Conservation (phyloP, 2,888 invertebrate species). For the Harpagoxenus sublaevis region DNA sequence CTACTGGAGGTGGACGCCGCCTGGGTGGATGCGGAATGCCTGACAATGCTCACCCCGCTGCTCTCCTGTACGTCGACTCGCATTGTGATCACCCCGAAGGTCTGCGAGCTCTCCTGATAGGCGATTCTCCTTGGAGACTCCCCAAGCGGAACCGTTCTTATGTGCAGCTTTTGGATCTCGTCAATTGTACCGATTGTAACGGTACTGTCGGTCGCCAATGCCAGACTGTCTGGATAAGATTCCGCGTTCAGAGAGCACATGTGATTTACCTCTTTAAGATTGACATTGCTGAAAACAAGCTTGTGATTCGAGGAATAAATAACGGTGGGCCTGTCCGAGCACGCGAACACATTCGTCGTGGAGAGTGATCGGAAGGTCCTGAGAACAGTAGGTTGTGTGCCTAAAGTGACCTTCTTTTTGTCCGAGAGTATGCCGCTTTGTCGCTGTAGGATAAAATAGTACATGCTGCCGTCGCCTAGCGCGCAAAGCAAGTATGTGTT, state of each 20-base stretch:
- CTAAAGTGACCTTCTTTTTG: conserved; percentile 98
- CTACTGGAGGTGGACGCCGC: conserved; percentile 90
- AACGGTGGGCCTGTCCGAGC: conserved; percentile 99
- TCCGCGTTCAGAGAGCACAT: conserved; percentile 99
- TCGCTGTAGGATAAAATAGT: conserved; percentile 96
- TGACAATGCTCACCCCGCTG: conserved; percentile 88
- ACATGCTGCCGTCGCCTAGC: conserved; percentile 98
- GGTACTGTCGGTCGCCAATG: conserved; percentile 95
- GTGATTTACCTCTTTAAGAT: conserved; percentile 97
- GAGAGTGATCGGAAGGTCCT: conserved; percentile 95
- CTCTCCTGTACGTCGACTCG: conserved; percentile 95
- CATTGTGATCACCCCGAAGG: conserved; percentile 97
- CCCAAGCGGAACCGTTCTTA: conserved; percentile 97
- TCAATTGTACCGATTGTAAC: conserved; percentile 99
- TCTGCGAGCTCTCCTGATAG: conserved; percentile 97
- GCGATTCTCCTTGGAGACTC: conserved; percentile 98
- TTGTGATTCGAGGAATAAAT: conserved; percentile 99
- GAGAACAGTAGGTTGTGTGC: conserved; percentile 98
- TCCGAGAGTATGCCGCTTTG: conserved; percentile 92
- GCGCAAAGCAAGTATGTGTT: conserved; percentile 96
- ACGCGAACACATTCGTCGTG: conserved; percentile 99
- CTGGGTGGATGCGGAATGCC: conserved; percentile 93
- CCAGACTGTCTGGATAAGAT: conserved; percentile 97
- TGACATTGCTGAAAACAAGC: conserved; percentile 99
- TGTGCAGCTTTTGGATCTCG: conserved; percentile 99